These are phyloP conservation scores for Sylvicapra grimmia DNA, from an alignment of 2,113 vertebrate species.

Conservation along the genomic window DNA sequence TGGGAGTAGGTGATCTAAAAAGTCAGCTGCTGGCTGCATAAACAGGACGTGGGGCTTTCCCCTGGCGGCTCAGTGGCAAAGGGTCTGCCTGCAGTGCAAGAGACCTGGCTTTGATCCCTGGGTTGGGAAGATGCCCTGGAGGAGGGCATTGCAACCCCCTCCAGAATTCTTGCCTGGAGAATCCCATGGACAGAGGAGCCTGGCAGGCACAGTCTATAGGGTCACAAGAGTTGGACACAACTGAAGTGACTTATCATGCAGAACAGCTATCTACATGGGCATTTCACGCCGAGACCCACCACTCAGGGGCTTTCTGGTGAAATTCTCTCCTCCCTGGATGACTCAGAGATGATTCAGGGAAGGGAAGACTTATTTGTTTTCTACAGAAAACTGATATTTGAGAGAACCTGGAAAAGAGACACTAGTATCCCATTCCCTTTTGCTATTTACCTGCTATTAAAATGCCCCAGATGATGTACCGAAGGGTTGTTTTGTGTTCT, in stretches of 20 bases:
- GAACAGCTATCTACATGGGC: neutral
- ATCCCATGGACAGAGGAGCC: neutral
- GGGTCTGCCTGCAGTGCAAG: neutral
- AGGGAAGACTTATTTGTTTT: neutral
- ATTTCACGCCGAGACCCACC: neutral
- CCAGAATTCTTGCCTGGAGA: neutral
- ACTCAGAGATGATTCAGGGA: neutral
- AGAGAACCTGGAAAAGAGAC: neutral
- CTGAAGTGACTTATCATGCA: neutral
- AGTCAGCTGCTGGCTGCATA: neutral
- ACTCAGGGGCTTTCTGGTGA: neutral
- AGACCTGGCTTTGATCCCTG: neutral
- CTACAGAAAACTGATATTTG: neutral
- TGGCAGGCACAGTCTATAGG: neutral
- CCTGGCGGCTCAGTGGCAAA: neutral
- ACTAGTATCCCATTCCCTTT: neutral
- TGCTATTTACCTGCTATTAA: slow-evolving; percentile 80
- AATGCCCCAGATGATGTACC: slow-evolving; percentile 65
- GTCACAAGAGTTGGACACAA: neutral
- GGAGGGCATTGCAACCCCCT: neutral
- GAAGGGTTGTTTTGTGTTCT: slow-evolving; percentile 75
- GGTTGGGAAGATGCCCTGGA: neutral
- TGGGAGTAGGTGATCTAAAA: neutral
- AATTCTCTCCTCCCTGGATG: neutral
- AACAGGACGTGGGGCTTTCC: neutral